A percentile compares a stretch with the other conserved stretches of the same genome.
phyloP scores from a whole-genome alignment of 2,113 vertebrate species.

The Neogale vison region DNA sequence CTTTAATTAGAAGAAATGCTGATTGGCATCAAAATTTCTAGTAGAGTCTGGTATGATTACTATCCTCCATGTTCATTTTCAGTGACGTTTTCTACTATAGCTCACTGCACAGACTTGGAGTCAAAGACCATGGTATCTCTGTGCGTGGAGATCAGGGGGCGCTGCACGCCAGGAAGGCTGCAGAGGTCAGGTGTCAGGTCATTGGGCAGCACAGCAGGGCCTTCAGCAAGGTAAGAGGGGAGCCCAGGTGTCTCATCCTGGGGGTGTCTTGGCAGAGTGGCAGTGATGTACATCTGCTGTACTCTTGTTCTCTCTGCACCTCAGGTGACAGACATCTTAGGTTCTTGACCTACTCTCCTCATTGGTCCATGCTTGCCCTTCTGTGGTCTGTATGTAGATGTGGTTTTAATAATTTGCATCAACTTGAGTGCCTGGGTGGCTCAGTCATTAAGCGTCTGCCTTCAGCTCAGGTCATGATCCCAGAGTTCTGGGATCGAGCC shows the following conservation, averaged over 20 bases:
- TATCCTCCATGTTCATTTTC: not conserved
- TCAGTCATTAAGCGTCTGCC: too few relatives aligned
- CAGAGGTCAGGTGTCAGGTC: not conserved
- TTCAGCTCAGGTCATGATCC: too few relatives aligned
- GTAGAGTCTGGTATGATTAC: not conserved
- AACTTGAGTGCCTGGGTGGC: not conserved
- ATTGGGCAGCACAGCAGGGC: fast-evolving
- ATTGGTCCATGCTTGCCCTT: not conserved
- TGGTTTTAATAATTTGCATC: not conserved
- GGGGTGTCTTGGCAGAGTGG: not conserved
- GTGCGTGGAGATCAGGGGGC: fast-evolving
- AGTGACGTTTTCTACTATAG: not conserved
- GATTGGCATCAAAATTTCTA: not conserved
- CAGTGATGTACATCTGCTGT: not conserved
- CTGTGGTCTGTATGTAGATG: not conserved
- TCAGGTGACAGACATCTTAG: not conserved
- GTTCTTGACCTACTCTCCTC: not conserved
- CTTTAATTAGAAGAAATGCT: not conserved
- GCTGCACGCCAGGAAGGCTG: not conserved
- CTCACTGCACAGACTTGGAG: not conserved
- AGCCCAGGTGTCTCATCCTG: too few relatives aligned
- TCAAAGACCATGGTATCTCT: not conserved
- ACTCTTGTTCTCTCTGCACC: not conserved
- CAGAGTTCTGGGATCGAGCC: too few relatives aligned
- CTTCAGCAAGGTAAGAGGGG: not conserved